phyloP scores from a whole-genome alignment of 1,140 invertebrate species.

The Drosophila yakuba region DNA sequence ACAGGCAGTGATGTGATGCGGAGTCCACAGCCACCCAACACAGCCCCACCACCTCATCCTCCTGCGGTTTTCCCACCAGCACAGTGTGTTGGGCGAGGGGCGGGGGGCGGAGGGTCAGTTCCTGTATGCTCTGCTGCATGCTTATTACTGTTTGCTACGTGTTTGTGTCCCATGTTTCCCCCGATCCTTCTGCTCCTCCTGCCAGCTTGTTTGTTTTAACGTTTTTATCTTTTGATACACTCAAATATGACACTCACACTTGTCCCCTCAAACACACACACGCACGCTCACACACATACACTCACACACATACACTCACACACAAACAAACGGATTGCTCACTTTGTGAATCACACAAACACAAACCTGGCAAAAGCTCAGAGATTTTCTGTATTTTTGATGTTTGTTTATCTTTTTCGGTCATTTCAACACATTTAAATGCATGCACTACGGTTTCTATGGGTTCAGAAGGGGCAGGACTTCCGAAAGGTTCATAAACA shows the following conservation, averaged over 20 bases:
- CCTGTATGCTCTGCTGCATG: constrained; percentile 71
- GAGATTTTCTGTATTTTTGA: constrained; percentile 60
- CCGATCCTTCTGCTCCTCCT: neutral
- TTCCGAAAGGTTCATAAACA: constrained; percentile 14
- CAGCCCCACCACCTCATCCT: constrained; percentile 6
- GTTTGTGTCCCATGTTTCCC: constrained; percentile 52
- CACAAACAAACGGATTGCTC: constrained; percentile 62
- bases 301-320: neutral
- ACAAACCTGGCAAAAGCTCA: constrained; percentile 52
- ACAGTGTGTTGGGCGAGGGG: neutral
- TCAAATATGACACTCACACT: constrained; percentile 66
- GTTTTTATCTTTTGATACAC: constrained; percentile 82
- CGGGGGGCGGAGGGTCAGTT: constrained; percentile 36
- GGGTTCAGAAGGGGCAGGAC: neutral
- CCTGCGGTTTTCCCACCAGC: constrained; percentile 43
- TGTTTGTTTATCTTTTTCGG: constrained; percentile 72
- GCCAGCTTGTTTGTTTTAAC: constrained; percentile 70
- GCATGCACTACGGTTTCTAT: constrained; percentile 4
- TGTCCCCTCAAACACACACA: constrained; percentile 30
- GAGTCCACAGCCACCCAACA: neutral
- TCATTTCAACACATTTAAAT: constrained; percentile 80
- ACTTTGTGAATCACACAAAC: constrained; percentile 67
- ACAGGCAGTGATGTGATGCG: constrained; percentile 77
- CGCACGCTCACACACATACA: constrained; percentile 12
- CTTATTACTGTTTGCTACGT: constrained; percentile 82